Percentiles rank a stretch among this genome's conserved stretches.
Conservation (phyloP, 2,113 vertebrate genomes). For the Hyaena hyaena region DNA sequence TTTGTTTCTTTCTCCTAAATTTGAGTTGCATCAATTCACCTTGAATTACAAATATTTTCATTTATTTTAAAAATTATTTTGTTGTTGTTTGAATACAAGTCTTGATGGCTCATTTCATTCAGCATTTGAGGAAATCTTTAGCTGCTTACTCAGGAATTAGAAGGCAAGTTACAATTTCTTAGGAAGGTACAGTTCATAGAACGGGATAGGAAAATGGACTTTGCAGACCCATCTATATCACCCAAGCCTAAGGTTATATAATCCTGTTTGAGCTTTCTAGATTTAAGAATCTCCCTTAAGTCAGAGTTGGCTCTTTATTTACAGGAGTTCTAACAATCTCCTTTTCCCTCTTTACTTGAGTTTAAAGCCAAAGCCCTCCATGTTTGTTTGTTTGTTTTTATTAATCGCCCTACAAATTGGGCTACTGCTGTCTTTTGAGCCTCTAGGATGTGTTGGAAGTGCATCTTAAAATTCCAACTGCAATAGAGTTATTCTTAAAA, state of each 20-base stretch:
- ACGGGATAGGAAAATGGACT: background rate
- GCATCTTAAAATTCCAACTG: background rate
- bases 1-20: conserved; percentile 1
- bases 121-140: background rate
- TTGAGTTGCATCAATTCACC: background rate
- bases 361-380: background rate
- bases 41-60: background rate
- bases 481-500: background rate
- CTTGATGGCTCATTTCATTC: background rate
- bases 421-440: background rate
- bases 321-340: background rate
- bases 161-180: conserved; percentile 17
- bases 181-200: background rate
- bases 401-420: background rate
- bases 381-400: no score
- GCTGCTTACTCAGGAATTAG: background rate
- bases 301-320: background rate
- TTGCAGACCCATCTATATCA: background rate
- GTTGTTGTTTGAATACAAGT: background rate
- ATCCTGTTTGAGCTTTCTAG: background rate
- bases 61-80: background rate
- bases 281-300: background rate
- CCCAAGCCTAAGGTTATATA: background rate
- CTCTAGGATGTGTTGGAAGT: background rate
- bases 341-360: background rate